Conservation (phyloP, 2,888 invertebrate species). For the Parnassius apollo region DNA sequence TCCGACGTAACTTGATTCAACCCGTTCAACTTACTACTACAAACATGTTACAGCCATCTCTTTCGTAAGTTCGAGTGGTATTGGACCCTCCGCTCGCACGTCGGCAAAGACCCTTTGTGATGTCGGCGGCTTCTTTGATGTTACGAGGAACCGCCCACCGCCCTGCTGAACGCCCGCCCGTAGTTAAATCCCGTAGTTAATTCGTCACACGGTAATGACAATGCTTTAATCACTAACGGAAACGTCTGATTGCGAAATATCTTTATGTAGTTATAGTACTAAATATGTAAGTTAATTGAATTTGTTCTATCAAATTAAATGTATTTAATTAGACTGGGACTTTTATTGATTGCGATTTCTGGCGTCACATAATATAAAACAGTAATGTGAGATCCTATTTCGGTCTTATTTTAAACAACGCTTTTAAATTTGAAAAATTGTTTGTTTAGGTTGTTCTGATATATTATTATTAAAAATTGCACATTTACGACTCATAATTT, state of each 20-base stretch:
- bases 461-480: too few species aligned
- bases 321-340: too few species aligned
- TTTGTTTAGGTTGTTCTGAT: too few species aligned
- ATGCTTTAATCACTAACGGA: conserved; percentile 26
- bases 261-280: conserved; percentile 13
- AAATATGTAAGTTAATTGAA: conserved; percentile 16
- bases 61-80: conserved; percentile 32
- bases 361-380: too few species aligned
- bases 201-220: conserved; percentile 29
- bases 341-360: too few species aligned
- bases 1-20: conserved; percentile 68
- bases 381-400: too few species aligned
- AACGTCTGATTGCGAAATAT: conserved; percentile 24
- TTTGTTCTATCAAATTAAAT: conserved; percentile 10
- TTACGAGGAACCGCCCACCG: conserved; percentile 61
- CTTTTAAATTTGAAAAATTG: too few species aligned
- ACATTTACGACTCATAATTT: too few species aligned
- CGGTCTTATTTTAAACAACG: too few species aligned
- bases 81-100: conserved; percentile 45
- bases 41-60: conserved; percentile 53
- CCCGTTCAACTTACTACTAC: conserved; percentile 73
- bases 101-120: conserved; percentile 62
- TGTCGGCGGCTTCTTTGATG: conserved; percentile 69
- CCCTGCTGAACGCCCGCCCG: conserved; percentile 35
- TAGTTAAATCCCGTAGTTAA: conserved; percentile 26